phyloP scores from a whole-genome alignment of 2,888 invertebrate species.

The Ganaspis brasiliensis region DNA sequence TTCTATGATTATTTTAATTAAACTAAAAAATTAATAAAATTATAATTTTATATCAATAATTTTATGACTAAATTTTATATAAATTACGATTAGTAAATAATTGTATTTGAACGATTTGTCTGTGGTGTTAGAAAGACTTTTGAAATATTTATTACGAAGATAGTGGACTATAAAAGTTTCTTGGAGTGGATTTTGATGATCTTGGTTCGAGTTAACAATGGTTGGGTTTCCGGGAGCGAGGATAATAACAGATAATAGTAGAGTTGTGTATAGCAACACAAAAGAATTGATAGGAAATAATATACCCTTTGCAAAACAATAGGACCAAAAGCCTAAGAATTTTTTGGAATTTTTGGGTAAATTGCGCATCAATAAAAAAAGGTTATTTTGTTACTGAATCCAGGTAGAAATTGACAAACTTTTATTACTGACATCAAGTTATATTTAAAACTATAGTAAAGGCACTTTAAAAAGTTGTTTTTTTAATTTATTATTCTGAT shows the following conservation, averaged over 20 bases:
- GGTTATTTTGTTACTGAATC: too few relatives aligned
- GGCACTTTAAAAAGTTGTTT: too few relatives aligned
- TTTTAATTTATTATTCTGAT: too few relatives aligned
- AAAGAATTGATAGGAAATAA: conserved; percentile 34
- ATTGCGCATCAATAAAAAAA: too few relatives aligned
- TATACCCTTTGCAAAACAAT: conserved; percentile 23
- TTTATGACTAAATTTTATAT: too few relatives aligned
- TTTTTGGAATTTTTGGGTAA: background rate
- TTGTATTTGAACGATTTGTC: background rate
- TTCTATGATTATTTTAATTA: too few relatives aligned
- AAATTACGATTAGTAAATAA: too few relatives aligned
- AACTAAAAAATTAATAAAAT: too few relatives aligned
- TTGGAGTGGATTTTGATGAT: conserved; percentile 18
- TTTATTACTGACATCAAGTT: too few relatives aligned
- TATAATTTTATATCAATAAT: too few relatives aligned
- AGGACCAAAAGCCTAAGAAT: conserved; percentile 3
- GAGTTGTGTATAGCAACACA: conserved; percentile 22
- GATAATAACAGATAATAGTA: conserved; percentile 42
- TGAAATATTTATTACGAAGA: background rate
- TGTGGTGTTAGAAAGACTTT: background rate
- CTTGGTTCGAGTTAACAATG: conserved; percentile 13
- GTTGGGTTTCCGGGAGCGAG: conserved; percentile 40
- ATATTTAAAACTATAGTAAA: too few relatives aligned
- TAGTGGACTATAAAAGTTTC: conserved; percentile 17
- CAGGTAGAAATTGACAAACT: too few relatives aligned